Base-by-base conservation (phyloP, 2,113 vertebrate species). In the Promerops cafer region DNA sequence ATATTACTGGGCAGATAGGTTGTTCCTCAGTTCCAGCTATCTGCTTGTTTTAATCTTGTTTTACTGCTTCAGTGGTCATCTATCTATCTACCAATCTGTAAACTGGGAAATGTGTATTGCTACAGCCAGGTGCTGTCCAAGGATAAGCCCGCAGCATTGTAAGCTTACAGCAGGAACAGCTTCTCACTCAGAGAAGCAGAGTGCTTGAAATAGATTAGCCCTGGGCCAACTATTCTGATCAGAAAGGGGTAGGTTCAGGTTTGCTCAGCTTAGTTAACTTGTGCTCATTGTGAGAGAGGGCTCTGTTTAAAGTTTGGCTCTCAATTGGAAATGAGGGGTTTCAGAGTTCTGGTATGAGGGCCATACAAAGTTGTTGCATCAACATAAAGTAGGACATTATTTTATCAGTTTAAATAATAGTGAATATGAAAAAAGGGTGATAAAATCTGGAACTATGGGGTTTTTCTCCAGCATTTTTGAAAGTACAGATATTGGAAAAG, bases 211-310 rank as follows among this genome's bases (percentile, higher is more conserved):
- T 31, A 83, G 49, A 14, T 87, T 85, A 68, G 40, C 37, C 37
- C 14, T 78, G 21, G 56, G 26, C 37, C 33, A 83, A 15, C 26
- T 87, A 2, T 83, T 61, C 69, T 68, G 53, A 65, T 11, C 33
- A 40, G 52, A 89, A 70, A 10, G 40, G 44, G 11, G 39, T 24
- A 65, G 60, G 56, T 30, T 52, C 35, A 49, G 15, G 42, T 81
- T 93, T 72, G 13, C 42, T 81, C 13, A 4, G 39, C 37, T 83
- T 50, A 42, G 47, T 7, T 74, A 54, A 42, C 44, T 53, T 52
- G 26, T 11, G 2, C 30, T 66, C 0, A 0, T 0, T 54, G 47
- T 70, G 44, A 21, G 13, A 66, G 12, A 83, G 10, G 16, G 39
- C 27, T 54, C 39, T 3, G 0, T 49, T 77, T 66, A 35, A 91